Base-by-base conservation (phyloP, 2,797 vertebrate genomes). In the Orestias chungarensis region DNA sequence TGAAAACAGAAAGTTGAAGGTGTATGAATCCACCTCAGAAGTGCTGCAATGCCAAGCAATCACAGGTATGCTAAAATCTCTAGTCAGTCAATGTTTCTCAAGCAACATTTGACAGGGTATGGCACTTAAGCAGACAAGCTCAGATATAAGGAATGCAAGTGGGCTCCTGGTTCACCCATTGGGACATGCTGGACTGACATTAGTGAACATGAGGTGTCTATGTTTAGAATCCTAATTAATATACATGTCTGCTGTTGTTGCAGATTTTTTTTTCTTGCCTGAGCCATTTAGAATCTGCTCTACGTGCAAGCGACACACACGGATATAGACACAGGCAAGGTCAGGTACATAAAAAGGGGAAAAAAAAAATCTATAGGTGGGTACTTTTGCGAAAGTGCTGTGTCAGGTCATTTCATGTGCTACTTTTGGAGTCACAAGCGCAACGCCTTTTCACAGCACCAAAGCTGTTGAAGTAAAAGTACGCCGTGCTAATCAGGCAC, bases 301-400 rank as follows among this genome's bases (percentile, higher is more conserved):
- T 68, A 64, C 76, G 79, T 75, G 62, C 77, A 72, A 64, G 71
- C 80, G 38, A 77, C n/a, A 70, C 64, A 66, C 61, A 57, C 62
- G 25, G 27, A 68, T 64, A 62, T 52, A 64, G 50, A 42, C 69
- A 85, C 73, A 75, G 23, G 65, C 88, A 91, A 90, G 90, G 89
- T 89, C 89, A 86, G 87, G 78, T 44, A 78, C 82, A 88, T 76
- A 64, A 64, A 69, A 69, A 70, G 18, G 29, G 71, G 84, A 0
- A n/a, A 70, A 78, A 54, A 73, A 76, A 82, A 87, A 88, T 83
- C 83, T 80, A 82, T 90, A 88, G 81, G 79, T 79, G 64, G 73
- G 83, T 86, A 86, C 83, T 87, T 87, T 66, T 85, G 82, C 81
- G 72, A 81, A 92, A 87, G 82, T 87, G 89, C 88, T 85, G 86